Conservation (phyloP, 2,888 invertebrate species). For the Caenorhabditis japonica region DNA sequence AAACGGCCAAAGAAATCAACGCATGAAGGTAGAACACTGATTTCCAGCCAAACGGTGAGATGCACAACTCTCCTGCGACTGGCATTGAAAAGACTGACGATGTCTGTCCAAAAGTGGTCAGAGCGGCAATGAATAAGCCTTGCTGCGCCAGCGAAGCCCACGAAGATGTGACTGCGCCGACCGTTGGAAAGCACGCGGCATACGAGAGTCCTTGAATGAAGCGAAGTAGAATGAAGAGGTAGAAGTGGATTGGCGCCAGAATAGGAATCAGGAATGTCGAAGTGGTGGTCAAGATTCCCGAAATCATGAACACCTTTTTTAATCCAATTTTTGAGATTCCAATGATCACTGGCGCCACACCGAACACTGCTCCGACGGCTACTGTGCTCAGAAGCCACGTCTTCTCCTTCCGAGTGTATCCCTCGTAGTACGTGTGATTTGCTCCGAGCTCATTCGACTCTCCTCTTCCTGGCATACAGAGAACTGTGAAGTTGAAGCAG, state of each 20-base stretch:
- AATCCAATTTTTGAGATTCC: constrained; percentile 68
- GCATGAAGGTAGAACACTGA: constrained; percentile 74
- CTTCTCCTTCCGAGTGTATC: constrained; percentile 67
- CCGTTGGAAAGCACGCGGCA: constrained; percentile 58
- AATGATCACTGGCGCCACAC: constrained; percentile 70
- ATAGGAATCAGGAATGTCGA: constrained; percentile 60
- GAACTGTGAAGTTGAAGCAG: constrained; percentile 74
- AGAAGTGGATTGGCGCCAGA: constrained; percentile 43
- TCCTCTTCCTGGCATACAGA: constrained; percentile 66
- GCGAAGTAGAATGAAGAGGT: constrained; percentile 54
- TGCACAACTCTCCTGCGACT: constrained; percentile 67
- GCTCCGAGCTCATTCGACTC: constrained; percentile 34
- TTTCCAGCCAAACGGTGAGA: constrained; percentile 70
- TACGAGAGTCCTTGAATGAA: constrained; percentile 61
- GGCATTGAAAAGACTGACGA: constrained; percentile 66
- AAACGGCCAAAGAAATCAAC: constrained; percentile 62
- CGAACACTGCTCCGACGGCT: constrained; percentile 73
- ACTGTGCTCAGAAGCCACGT: constrained; percentile 72
- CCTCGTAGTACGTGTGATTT: constrained; percentile 60
- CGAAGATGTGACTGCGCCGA: constrained; percentile 58
- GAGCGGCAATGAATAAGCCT: constrained; percentile 59
- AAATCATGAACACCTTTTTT: constrained; percentile 60
- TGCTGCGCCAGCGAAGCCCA: constrained; percentile 62
- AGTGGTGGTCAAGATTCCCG: constrained; percentile 59
- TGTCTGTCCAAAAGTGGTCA: constrained; percentile 61